Conservation (phyloP, 2,797 vertebrate genomes). For the Harpagifer antarcticus region DNA sequence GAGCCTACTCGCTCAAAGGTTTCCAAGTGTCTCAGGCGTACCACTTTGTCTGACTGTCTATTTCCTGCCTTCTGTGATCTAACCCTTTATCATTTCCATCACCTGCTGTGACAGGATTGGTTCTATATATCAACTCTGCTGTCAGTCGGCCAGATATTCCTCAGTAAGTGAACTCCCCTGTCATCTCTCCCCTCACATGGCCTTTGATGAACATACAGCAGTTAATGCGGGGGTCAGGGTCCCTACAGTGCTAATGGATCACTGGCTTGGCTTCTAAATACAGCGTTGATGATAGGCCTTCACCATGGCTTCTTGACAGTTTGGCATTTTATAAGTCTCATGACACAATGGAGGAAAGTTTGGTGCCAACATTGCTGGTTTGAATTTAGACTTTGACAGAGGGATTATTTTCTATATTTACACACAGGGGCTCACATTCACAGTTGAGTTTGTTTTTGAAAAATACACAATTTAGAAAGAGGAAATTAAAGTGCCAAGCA, state of each 20-base stretch:
- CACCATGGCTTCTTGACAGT: not conserved
- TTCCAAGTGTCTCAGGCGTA: not conserved
- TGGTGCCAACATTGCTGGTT: not conserved
- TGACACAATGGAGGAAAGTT: conserved; percentile 4
- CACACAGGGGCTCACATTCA: not conserved
- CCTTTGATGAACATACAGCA: conserved; percentile 21
- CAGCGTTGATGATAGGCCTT: conserved; percentile 26
- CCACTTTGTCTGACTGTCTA: not conserved
- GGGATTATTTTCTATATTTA: not conserved
- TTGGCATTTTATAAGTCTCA: conserved; percentile 17
- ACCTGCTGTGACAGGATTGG: conserved; percentile 8
- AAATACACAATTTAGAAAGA: not conserved
- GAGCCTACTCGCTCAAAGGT: conserved; percentile 27
- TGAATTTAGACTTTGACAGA: conserved; percentile 2
- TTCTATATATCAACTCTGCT: conserved; percentile 14
- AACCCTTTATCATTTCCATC: conserved; percentile 21
- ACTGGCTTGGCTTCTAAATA: conserved; percentile 10
- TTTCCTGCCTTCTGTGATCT: conserved; percentile 24
- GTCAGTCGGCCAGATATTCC: conserved; percentile 5
- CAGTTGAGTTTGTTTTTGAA: not conserved
- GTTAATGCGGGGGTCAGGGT: not conserved
- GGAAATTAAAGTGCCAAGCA: too few species aligned
- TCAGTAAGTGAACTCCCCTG: conserved; percentile 10
- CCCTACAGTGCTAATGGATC: conserved; percentile 24
- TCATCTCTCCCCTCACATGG: conserved; percentile 14